Evolutionary conservation across 2,797 vertebrate species (phyloP), one percentile per base, ranked within the genome.

Genomic region (Chelon labrosus): DNA sequence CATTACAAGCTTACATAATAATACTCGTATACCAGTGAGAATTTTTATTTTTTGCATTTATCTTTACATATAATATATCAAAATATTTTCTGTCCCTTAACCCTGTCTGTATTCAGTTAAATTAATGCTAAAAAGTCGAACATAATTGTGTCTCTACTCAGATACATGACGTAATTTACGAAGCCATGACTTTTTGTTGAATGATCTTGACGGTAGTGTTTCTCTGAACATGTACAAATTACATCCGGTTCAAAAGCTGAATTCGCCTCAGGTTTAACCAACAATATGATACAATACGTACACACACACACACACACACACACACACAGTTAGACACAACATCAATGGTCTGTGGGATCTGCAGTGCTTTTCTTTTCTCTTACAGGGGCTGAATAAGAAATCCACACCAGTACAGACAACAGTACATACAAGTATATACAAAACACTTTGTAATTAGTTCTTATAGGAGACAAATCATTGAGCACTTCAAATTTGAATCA

Each of bases 361-460:
- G 46, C 56, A 70, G 38, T 80, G 65, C 64, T 82, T 79, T 62
- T 31, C 22, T 17, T 65, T 19, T 10, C 31, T 76, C 19, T 65
- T 20, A 31, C 35, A 35, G 54, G 44, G 49, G 53, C 42, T 63
- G n/a, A 75, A 65, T 52, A 70, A 75, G 4, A 73, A 75, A 67
- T 73, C 55, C 41, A 76, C 25, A 56, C 50, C 5, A 70, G n/a
- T 35, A 52, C n/a, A 55, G 53, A 20, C 12, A 22, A n/a, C 10
- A 65, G 25, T 68, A 38, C 25, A 57, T 60, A 50, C 46, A 65
- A 31, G 2, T 31, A 73, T 35, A 51, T 31, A 49, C 46, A 71
- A 17, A 57, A 46, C 27, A 58, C 10, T 58, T 50, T 4, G 3
- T 13, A 53, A 12, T 47, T 50, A 41, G 38, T 22, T 56, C 59